These are phyloP conservation scores for Bryconaethiops microstoma DNA, from an alignment of 2,797 vertebrate genomes.

Conservation along the genomic window DNA sequence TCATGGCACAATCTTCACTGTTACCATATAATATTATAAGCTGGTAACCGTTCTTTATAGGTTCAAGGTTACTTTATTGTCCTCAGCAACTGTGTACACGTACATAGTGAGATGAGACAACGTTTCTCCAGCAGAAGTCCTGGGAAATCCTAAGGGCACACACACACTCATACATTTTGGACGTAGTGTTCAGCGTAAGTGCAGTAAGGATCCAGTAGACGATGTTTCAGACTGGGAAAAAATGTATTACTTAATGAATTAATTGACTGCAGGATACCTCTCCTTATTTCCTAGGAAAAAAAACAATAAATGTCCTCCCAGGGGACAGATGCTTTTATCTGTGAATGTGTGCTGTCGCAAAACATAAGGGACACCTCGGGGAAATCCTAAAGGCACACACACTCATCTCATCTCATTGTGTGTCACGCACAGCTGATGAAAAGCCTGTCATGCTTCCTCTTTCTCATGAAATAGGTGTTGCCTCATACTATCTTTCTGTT, in stretches of 20 bases:
- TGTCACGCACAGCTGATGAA: constrained; percentile 68
- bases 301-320: not conserved
- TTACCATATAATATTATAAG: too few relatives aligned
- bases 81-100: too few relatives aligned
- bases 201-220: not conserved
- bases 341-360: not conserved
- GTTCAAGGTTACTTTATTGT: too few relatives aligned
- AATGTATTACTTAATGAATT: too few relatives aligned
- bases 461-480: constrained; percentile 63
- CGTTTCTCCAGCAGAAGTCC: too few relatives aligned
- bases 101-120: too few relatives aligned
- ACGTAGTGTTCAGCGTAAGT: not conserved
- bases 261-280: too few relatives aligned
- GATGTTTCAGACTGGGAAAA: not conserved
- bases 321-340: not conserved
- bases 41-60: too few relatives aligned
- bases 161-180: not conserved
- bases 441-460: constrained; percentile 70
- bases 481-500: constrained; percentile 58
- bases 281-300: not conserved
- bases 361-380: not conserved
- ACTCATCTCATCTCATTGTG: constrained; percentile 46
- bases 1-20: too few relatives aligned
- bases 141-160: too few relatives aligned
- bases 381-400: constrained; percentile 53